phyloP scores from a whole-genome alignment of 1,140 invertebrate species.

The Drosophila orosa region DNA sequence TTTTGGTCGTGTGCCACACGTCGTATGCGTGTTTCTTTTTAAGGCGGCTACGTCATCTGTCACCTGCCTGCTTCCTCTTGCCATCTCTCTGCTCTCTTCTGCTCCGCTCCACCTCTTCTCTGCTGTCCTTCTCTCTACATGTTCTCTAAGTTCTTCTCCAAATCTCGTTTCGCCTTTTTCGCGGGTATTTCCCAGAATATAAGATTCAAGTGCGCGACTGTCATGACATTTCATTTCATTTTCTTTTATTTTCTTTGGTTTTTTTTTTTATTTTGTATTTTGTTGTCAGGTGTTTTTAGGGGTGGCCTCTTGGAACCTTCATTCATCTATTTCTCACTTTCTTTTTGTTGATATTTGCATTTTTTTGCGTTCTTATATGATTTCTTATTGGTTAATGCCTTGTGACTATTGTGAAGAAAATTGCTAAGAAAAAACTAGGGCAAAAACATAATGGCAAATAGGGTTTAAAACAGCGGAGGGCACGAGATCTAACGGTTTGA shows the following conservation, averaged over 20 bases:
- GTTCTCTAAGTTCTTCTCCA: slow-evolving; percentile 42
- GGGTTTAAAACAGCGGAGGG: too few relatives aligned
- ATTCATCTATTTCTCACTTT: slow-evolving; percentile 22
- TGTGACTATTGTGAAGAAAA: slow-evolving; percentile 13
- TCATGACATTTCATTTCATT: slow-evolving; percentile 44
- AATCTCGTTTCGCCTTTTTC: slow-evolving; percentile 64
- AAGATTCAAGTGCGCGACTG: slow-evolving; percentile 56
- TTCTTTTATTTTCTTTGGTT: slow-evolving; percentile 1
- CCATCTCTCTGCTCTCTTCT: slow-evolving; percentile 14
- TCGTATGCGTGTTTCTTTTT: slow-evolving; percentile 79
- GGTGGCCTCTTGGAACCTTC: slow-evolving; percentile 20
- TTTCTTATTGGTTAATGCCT: slow-evolving; percentile 13
- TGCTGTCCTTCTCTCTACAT: neutral
- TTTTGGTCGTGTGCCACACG: slow-evolving; percentile 74
- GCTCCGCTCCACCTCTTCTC: slow-evolving; percentile 17
- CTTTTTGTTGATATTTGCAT: slow-evolving; percentile 29
- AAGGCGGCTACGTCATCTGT: slow-evolving; percentile 74
- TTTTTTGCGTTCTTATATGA: slow-evolving; percentile 33
- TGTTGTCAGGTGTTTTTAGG: slow-evolving; percentile 24
- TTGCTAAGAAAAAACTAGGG: neutral
- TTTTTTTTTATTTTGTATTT: neutral
- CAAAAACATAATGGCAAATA: neutral
- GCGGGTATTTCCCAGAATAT: slow-evolving; percentile 78
- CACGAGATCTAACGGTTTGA: too few relatives aligned
- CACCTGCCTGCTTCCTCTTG: slow-evolving; percentile 53